A percentile compares a stretch with the other conserved stretches of the same genome.
Evolutionary conservation across 2,113 vertebrate genomes (phyloP).

Genomic region (Vicugna pacos): DNA sequence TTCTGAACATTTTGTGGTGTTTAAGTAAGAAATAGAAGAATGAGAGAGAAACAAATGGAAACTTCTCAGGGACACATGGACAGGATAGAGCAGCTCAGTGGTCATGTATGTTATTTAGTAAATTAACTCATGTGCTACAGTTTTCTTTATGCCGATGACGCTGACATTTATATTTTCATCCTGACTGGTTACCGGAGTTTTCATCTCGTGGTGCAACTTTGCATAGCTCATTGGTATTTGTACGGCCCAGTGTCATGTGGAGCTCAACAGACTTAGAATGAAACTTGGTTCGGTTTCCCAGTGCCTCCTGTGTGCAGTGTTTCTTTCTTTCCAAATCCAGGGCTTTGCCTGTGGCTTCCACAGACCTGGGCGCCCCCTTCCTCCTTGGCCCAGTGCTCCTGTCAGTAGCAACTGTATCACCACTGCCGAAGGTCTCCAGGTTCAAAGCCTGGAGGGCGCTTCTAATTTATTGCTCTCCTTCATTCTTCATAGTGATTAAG

Average conservation of each 20-base stretch:
- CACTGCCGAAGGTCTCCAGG: neutral
- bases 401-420: neutral
- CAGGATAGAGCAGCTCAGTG: neutral
- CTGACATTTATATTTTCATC: neutral
- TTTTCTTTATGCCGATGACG: neutral
- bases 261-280: neutral
- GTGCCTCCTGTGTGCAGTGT: neutral
- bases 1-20: neutral
- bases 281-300: neutral
- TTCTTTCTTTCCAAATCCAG: neutral
- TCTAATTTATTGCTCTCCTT: neutral
- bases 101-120: neutral
- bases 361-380: neutral
- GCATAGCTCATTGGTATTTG: neutral
- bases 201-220: neutral
- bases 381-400: neutral
- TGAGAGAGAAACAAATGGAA: neutral
- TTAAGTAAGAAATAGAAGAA: neutral
- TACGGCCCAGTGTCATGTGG: neutral
- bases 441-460: neutral
- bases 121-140: neutral
- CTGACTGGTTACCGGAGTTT: neutral
- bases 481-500: neutral
- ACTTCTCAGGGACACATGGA: neutral
- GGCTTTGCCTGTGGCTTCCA: neutral